phyloP scores from a whole-genome alignment of 2,888 invertebrate genomes.

The Agonopterix arenella region DNA sequence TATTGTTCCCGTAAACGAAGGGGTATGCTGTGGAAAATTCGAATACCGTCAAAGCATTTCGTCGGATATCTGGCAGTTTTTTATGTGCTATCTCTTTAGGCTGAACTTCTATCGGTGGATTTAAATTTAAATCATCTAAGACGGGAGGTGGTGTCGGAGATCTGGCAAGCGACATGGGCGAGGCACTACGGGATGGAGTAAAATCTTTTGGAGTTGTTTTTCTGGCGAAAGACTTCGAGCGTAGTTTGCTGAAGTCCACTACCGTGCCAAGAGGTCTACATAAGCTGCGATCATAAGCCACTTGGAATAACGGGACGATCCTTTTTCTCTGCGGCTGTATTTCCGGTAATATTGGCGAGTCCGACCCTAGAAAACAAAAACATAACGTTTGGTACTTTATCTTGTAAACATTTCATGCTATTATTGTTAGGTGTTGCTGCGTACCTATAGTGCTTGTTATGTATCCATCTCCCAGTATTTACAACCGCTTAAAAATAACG shows the following conservation, averaged over 20 bases:
- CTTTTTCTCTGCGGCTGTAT: constrained; percentile 31
- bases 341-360: constrained; percentile 24
- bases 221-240: constrained; percentile 13
- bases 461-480: constrained; percentile 3
- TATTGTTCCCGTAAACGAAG: constrained; percentile 63
- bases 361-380: constrained; percentile 67
- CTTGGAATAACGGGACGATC: constrained; percentile 66
- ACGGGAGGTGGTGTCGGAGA: constrained; percentile 10
- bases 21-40: constrained; percentile 65
- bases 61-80: constrained; percentile 42
- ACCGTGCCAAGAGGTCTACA: constrained; percentile 65
- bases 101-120: background rate
- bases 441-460: constrained; percentile 2
- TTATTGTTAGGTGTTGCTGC: background rate
- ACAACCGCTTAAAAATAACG: background rate
- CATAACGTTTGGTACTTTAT: constrained; percentile 10
- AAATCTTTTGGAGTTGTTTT: constrained; percentile 14
- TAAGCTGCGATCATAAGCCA: constrained; percentile 60
- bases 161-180: constrained; percentile 31
- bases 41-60: constrained; percentile 57
- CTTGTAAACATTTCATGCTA: background rate
- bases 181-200: constrained; percentile 44
- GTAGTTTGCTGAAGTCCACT: constrained; percentile 49
- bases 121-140: background rate
- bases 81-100: constrained; percentile 18